Conservation (phyloP, 2,113 vertebrate species). For the Rhinogobius similis region DNA sequence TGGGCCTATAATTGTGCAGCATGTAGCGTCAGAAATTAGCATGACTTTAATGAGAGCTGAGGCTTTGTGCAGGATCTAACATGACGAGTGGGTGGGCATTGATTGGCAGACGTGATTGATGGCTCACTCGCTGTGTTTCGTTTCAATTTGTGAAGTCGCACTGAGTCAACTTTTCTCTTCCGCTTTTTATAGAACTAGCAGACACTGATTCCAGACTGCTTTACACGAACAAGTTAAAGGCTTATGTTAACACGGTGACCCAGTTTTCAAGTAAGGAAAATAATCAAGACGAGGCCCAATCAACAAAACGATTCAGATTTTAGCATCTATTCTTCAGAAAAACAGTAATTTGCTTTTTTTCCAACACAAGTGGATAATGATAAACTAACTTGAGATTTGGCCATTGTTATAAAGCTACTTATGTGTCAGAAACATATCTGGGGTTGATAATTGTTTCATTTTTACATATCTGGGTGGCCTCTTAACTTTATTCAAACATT, state of each 20-base stretch:
- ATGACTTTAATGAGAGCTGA: not conserved
- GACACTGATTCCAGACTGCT: not conserved
- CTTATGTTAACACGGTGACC: not conserved
- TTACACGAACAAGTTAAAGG: not conserved
- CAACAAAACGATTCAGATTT: not conserved
- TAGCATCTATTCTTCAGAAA: not conserved
- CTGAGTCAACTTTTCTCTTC: not conserved
- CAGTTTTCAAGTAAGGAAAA: not conserved
- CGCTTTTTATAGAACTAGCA: not conserved
- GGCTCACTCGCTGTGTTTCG: not conserved
- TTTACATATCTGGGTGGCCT: too few relatives aligned
- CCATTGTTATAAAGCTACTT: too few relatives aligned
- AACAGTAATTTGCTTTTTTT: not conserved
- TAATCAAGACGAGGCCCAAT: not conserved
- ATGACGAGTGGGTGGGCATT: not conserved
- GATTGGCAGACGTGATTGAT: slow-evolving; percentile 10
- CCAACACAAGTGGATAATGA: not conserved
- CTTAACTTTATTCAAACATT: too few relatives aligned
- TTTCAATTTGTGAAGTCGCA: slow-evolving; percentile 2
- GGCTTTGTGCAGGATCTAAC: not conserved
- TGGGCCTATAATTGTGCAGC: not conserved
- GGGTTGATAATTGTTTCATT: too few relatives aligned
- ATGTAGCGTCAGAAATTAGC: slow-evolving; percentile 3
- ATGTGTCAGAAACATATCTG: too few relatives aligned
- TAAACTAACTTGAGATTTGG: not conserved